These are phyloP conservation scores for Neodiprion pinetum DNA, from an alignment of 1,140 invertebrate genomes.

Conservation along the genomic window DNA sequence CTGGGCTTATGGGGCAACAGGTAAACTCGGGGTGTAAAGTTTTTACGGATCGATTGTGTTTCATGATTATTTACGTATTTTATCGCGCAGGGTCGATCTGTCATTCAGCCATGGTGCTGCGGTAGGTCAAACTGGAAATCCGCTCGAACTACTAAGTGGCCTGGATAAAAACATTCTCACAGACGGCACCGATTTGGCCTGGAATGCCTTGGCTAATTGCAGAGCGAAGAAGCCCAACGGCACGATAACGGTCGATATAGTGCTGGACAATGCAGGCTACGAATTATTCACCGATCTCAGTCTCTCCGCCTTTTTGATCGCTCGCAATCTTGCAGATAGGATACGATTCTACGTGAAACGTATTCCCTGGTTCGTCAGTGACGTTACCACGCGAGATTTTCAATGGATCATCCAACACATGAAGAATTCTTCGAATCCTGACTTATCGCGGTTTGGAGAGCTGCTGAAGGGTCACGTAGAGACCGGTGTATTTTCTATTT, in stretches of 20 bases:
- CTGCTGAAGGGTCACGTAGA: slow-evolving; percentile 66
- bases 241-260: slow-evolving; percentile 70
- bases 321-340: slow-evolving; percentile 70
- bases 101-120: slow-evolving; percentile 80
- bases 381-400: slow-evolving; percentile 82
- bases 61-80: no score
- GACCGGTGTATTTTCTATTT: slow-evolving; percentile 60
- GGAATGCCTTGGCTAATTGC: slow-evolving; percentile 50
- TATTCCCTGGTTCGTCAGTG: slow-evolving; percentile 97
- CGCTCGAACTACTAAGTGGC: slow-evolving; percentile 68
- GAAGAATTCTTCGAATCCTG: slow-evolving; percentile 44
- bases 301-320: slow-evolving; percentile 80
- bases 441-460: slow-evolving; percentile 60
- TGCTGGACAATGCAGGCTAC: slow-evolving; percentile 94
- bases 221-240: slow-evolving; percentile 25
- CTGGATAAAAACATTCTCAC: slow-evolving; percentile 75
- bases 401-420: slow-evolving; percentile 69
- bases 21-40: slow-evolving; percentile 28
- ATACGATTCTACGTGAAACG: slow-evolving; percentile 88
- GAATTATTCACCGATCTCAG: slow-evolving; percentile 93
- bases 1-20: slow-evolving; percentile 76
- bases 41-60: not conserved
- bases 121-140: slow-evolving; percentile 63
- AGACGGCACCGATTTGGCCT: slow-evolving; percentile 70
- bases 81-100: slow-evolving; percentile 78